These are phyloP conservation scores for Anableps anableps DNA, from an alignment of 2,797 vertebrate species.

Conservation along the genomic window DNA sequence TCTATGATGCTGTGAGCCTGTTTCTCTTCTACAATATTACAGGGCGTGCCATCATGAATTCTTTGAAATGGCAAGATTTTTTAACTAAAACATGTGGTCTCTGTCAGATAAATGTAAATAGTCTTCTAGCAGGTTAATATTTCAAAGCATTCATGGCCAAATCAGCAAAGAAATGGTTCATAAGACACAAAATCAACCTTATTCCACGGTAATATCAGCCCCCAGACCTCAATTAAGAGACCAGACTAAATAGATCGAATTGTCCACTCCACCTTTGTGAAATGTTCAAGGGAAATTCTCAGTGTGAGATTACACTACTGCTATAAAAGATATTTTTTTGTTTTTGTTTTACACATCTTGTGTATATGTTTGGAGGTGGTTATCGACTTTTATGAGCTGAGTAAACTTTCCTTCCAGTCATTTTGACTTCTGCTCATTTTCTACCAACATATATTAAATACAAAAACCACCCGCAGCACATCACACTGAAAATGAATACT, in stretches of 20 bases:
- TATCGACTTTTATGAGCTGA: slow-evolving; percentile 2
- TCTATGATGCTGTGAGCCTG: neutral
- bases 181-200: neutral
- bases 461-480: slow-evolving; percentile 46
- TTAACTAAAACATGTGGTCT: neutral
- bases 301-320: neutral
- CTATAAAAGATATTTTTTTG: neutral
- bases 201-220: neutral
- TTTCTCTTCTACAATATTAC: neutral
- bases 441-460: slow-evolving; percentile 38
- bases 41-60: neutral
- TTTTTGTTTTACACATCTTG: slow-evolving; percentile 1
- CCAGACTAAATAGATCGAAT: neutral
- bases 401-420: slow-evolving; percentile 3
- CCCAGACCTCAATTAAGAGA: neutral
- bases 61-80: neutral
- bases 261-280: neutral
- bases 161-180: neutral
- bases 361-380: neutral
- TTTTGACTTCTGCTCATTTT: slow-evolving; percentile 32
- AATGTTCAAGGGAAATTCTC: neutral
- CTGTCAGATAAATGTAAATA: neutral
- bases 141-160: neutral
- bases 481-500: slow-evolving; percentile 42
- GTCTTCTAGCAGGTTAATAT: neutral